Conservation (phyloP, 2,113 vertebrate species). For the Esox niger region DNA sequence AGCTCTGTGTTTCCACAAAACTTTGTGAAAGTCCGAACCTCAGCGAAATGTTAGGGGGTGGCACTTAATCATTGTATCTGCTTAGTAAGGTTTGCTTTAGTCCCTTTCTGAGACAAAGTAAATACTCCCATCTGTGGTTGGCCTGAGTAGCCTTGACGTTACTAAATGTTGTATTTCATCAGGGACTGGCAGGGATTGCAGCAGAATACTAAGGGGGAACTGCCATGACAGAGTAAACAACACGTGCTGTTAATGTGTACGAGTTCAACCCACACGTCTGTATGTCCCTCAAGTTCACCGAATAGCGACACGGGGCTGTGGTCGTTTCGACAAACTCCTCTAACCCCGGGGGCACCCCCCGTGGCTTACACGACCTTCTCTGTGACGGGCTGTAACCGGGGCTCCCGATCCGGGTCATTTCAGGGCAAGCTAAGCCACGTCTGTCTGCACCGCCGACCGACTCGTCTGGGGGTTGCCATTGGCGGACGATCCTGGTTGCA, state of each 20-base stretch:
- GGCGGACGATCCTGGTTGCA: not conserved
- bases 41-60: conserved; percentile 41
- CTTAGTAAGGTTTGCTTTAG: conserved; percentile 41
- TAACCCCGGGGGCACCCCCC: too few relatives aligned
- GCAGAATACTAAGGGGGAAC: not conserved
- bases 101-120: conserved; percentile 24
- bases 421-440: not conserved
- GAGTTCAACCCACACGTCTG: too few relatives aligned
- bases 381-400: not conserved
- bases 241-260: not conserved
- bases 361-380: not conserved
- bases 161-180: not conserved
- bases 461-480: not conserved
- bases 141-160: conserved; percentile 4
- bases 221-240: not conserved
- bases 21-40: conserved; percentile 39
- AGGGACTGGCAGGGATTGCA: not conserved
- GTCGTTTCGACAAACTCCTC: too few relatives aligned
- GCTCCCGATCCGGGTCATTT: not conserved
- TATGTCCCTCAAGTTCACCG: too few relatives aligned
- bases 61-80: conserved; percentile 60
- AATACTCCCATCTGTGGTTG: conserved; percentile 19
- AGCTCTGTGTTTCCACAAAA: conserved; percentile 40
- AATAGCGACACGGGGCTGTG: too few relatives aligned
- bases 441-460: not conserved